Conservation (phyloP, 2,113 vertebrate species). For the Platysternon megacephalum region DNA sequence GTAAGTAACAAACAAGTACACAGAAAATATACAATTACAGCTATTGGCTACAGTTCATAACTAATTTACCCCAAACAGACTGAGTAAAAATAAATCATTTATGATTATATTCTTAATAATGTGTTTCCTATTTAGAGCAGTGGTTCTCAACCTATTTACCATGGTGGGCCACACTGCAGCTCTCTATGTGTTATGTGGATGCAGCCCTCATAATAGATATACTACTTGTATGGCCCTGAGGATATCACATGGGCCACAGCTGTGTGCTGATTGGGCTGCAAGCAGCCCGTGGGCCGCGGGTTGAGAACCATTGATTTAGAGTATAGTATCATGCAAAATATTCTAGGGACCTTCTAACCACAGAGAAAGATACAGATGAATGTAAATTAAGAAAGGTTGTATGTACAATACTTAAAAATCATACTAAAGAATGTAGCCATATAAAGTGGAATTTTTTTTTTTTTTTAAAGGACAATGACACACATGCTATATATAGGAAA, state of each 20-base stretch:
- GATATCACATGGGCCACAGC: too few relatives aligned
- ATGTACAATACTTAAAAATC: not conserved
- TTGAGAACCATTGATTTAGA: not conserved
- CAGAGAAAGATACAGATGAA: not conserved
- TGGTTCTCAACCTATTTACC: too few relatives aligned
- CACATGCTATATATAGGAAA: not conserved
- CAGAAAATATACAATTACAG: accelerated
- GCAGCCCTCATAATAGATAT: too few relatives aligned
- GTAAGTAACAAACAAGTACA: accelerated
- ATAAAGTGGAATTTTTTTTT: not conserved
- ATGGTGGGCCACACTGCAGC: too few relatives aligned
- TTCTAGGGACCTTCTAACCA: not conserved
- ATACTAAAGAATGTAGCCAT: not conserved
- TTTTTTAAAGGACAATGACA: not conserved
- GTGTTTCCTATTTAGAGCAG: not conserved
- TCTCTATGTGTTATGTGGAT: too few relatives aligned
- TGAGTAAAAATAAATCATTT: not conserved
- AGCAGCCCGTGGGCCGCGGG: too few relatives aligned
- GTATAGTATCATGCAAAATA: not conserved
- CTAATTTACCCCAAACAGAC: not conserved
- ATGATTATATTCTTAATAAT: not conserved
- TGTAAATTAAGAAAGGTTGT: not conserved
- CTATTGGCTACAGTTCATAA: not conserved
- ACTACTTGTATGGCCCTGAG: too few relatives aligned
- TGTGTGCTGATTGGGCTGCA: too few relatives aligned